phyloP scores from a whole-genome alignment of 2,113 vertebrate genomes.

The Trematomus loennbergii region DNA sequence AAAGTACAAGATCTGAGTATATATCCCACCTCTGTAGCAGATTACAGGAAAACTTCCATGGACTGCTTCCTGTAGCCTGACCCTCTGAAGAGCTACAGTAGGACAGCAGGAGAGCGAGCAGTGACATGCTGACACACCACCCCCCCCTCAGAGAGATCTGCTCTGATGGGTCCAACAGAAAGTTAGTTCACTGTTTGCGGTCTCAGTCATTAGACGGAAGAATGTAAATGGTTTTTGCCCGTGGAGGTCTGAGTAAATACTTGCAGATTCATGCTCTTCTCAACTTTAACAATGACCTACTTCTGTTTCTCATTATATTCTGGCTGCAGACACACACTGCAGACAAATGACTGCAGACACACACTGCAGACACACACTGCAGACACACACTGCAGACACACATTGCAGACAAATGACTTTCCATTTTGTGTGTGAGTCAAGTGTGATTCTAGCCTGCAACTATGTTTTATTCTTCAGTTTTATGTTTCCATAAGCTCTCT shows the following conservation, averaged over 20 bases:
- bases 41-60: constrained; percentile 8
- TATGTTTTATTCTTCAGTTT: constrained; percentile 1
- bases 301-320: not conserved
- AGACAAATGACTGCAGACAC: not conserved
- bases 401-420: constrained; percentile 17
- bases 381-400: constrained; percentile 4
- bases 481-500: not conserved
- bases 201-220: constrained; percentile 14
- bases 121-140: constrained; percentile 45
- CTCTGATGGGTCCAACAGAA: constrained; percentile 34
- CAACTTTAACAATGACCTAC: constrained; percentile 6
- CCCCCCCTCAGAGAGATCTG: constrained; percentile 29
- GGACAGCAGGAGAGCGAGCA: constrained; percentile 1
- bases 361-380: constrained; percentile 1
- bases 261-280: constrained; percentile 45
- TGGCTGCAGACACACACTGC: constrained; percentile 3
- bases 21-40: no score
- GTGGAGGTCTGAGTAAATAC: constrained; percentile 18
- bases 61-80: constrained; percentile 19
- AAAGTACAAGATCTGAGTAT: no score
- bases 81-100: constrained; percentile 7
- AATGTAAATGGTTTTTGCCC: constrained; percentile 30
- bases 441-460: constrained; percentile 14
- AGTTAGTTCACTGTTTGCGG: constrained; percentile 29
- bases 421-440: constrained; percentile 10